Evolutionary conservation across 2,888 invertebrate genomes (phyloP), one percentile per base, ranked within the genome.

Genomic region (Cetonia aurata): DNA sequence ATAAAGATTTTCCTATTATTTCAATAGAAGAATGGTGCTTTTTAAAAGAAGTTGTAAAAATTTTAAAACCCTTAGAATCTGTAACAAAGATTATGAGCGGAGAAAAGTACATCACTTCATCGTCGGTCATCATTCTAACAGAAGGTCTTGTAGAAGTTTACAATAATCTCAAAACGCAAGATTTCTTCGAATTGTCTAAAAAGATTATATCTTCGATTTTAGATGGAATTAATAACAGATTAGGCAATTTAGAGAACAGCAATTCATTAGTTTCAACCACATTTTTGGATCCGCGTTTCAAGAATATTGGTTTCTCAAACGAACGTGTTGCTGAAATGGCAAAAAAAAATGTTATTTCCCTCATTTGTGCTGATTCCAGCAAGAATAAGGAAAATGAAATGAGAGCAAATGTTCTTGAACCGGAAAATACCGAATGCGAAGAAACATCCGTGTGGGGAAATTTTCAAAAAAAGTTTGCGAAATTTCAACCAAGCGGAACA

Each of bases 281-380:
- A 44, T 74, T 75, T 71, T 53, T 75, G 31, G 75, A 77, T 65
- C 77, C 75, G 17, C 70, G 76, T 25, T 77, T 68, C 71, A 75
- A 75, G 72, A 71, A 71, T 71, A 37, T 75, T 3, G 74, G 68
- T 46, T 73, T 76, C 71, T 73, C 69, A 10, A 71, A 55, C 67
- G 55, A 69, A 10, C 19, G 17, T 33, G 33, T 44, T 19, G 67
- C 33, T 6, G 59, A 67, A 25, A 25, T 25, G 25, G 25, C 25
- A 25, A 25, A 25, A 25, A n/a, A 25, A 25, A 25, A 25, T 17
- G 15, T 33, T 13, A 25, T 31, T 25, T 25, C 25, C 25, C 25
- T 25, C 25, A 25, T 25, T 25, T 25, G 25, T 25, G 25, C 25
- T 25, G 25, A 25, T 25, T 25, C 25, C 13, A 66, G 62, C 25